Conservation (phyloP, 2,113 vertebrate species). For the Tringa solitaria region DNA sequence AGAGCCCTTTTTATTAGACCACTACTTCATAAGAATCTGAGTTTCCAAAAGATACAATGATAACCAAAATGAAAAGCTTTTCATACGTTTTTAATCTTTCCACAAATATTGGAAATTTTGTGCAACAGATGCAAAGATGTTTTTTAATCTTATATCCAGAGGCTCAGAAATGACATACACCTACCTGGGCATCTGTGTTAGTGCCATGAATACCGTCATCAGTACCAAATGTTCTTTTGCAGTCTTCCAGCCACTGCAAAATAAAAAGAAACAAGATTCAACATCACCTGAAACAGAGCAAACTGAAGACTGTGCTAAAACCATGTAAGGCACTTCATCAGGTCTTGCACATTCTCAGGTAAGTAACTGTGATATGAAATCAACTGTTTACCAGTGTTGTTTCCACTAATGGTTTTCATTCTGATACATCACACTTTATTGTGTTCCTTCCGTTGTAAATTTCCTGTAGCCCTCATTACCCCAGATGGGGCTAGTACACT, state of each 20-base stretch:
- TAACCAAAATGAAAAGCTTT: constrained; percentile 71
- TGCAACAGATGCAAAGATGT: neutral
- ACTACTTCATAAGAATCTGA: constrained; percentile 21
- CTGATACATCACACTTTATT: neutral
- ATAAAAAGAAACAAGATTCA: constrained; percentile 14
- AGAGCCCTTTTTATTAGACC: constrained; percentile 55
- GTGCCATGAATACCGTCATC: constrained; percentile 81
- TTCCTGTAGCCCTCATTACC: neutral
- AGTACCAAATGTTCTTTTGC: constrained; percentile 92
- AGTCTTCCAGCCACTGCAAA: constrained; percentile 92
- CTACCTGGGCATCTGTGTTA: constrained; percentile 88
- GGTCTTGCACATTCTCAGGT: neutral
- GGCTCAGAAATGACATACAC: constrained; percentile 4
- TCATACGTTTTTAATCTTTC: constrained; percentile 35
- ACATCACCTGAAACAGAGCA: neutral
- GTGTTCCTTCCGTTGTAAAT: neutral
- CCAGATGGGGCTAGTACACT: neutral
- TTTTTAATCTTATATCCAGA: constrained; percentile 5
- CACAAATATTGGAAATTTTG: constrained; percentile 22
- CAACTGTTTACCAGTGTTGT: neutral
- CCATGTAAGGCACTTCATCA: neutral
- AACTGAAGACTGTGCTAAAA: neutral
- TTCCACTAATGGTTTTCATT: neutral
- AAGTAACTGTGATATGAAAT: neutral
- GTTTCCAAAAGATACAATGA: constrained; percentile 61